phyloP scores from a whole-genome alignment of 2,888 invertebrate species.

The Dugesia japonica region DNA sequence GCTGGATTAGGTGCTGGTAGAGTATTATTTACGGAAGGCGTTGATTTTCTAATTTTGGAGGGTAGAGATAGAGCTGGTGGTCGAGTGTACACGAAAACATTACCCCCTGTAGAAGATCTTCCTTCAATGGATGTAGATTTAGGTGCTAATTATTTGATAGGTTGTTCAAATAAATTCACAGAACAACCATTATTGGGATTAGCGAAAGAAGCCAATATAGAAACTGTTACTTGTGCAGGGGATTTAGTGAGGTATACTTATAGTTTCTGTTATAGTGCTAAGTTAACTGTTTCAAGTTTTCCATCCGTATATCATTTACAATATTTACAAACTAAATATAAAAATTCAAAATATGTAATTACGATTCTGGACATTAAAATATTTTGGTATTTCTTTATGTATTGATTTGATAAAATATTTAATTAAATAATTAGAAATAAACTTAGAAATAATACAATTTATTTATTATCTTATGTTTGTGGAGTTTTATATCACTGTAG shows the following conservation, averaged over 20 bases:
- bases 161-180: conserved; percentile 30
- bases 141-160: conserved; percentile 36
- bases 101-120: not conserved
- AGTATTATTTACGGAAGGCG: conserved; percentile 27
- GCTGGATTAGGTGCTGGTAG: conserved; percentile 35
- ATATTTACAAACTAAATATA: no score
- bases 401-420: no score
- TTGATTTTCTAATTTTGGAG: conserved; percentile 30
- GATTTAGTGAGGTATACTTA: not conserved
- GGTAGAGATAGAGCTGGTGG: conserved; percentile 34
- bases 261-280: no score
- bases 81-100: conserved; percentile 33
- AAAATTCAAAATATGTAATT: no score
- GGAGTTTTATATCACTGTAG: no score
- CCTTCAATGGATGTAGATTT: conserved; percentile 29
- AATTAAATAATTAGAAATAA: no score
- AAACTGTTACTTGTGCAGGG: not conserved
- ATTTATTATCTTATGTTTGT: no score
- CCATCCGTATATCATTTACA: no score
- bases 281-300: no score
- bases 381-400: no score
- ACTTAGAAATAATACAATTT: no score
- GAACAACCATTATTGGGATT: conserved; percentile 33
- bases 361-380: no score
- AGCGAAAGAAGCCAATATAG: conserved; percentile 17